Evolutionary conservation across 2,113 vertebrate genomes (phyloP).

Genomic region (Podarcis cretensis): DNA sequence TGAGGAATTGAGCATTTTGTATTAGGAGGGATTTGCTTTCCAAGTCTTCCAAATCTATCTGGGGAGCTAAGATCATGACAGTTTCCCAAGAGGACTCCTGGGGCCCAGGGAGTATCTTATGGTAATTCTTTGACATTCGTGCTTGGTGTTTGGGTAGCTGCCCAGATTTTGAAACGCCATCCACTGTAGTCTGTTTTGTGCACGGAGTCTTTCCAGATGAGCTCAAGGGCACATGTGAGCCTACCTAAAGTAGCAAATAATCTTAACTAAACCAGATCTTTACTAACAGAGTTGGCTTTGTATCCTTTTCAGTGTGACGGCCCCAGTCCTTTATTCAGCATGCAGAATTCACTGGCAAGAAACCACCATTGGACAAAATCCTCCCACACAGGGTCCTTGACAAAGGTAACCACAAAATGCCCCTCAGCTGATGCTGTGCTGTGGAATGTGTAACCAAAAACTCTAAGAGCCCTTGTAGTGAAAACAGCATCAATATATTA

Average conservation of each 20-base stretch:
- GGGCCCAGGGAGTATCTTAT: constrained; percentile 31
- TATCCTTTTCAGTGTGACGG: background rate
- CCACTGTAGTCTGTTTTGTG: constrained; percentile 20
- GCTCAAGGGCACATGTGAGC: background rate
- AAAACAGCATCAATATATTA: constrained; percentile 29
- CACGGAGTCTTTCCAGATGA: constrained; percentile 40
- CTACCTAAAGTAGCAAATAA: constrained; percentile 6
- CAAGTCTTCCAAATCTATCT: constrained; percentile 47
- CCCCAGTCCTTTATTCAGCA: background rate
- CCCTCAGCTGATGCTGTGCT: background rate
- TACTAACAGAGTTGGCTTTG: background rate
- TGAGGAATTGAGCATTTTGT: constrained; percentile 32
- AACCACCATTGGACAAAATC: background rate
- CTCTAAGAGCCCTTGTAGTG: background rate
- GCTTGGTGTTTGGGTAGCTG: constrained; percentile 22
- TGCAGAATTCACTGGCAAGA: background rate
- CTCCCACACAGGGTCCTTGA: background rate
- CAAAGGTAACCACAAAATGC: constrained; percentile 11
- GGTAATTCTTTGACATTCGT: constrained; percentile 41
- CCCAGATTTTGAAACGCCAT: constrained; percentile 6
- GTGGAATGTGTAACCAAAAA: background rate
- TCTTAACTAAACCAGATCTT: background rate
- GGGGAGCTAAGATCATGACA: constrained; percentile 28
- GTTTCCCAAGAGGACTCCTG: constrained; percentile 44
- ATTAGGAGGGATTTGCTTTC: constrained; percentile 39